Base-by-base conservation (phyloP, 2,113 vertebrate genomes). In the Neodontobutis hainanensis region DNA sequence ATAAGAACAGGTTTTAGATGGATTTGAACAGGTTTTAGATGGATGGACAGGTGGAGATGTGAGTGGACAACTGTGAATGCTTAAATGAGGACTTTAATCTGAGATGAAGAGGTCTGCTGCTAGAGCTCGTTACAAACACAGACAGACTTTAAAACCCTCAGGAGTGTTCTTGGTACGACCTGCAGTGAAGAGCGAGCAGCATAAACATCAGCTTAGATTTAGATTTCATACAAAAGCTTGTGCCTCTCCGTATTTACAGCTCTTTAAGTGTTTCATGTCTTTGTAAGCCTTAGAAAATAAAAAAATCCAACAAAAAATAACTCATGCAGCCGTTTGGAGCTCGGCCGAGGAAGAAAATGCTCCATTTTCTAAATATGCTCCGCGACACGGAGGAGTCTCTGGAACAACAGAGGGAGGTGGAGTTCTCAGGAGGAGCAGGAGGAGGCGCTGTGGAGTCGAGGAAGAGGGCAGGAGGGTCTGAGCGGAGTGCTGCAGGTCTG, bases 401-500 rank as follows among this genome's bases (percentile, higher is more conserved):
- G 47, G 47, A 16, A 8, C 8, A 8, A 19, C 47, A 6, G 47
- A 8, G 47, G 19, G 6, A 19, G 3, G 8, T 27, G 16, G 32
- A 19, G 55, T 40, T 16, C 56, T 42, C 56, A 58, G 56, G 94
- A 79, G 81, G 91, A 92, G 90, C 88, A 91, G 80, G 88, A 84
- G 68, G 94, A 87, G 90, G 92, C 91, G 71, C 91, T 93, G 71
- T 93, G 94, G 69, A 94, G 92, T 85, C 94, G 90, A 75, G 95
- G 94, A 92, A 95, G 95, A 91, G 93, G 93, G 75, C 92, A 92
- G 91, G 95, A 96, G 78, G 97, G 95, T 89, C 95, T 97, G 88
- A 99, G 91, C 6, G 97, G 96, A 19, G 91, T 90, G 91, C 85
- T 94, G 89, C 94, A 95, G 87, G 91, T 91, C 76, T 96, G 91